Conservation (phyloP, 2,888 invertebrate species). For the Andrena camellia region DNA sequence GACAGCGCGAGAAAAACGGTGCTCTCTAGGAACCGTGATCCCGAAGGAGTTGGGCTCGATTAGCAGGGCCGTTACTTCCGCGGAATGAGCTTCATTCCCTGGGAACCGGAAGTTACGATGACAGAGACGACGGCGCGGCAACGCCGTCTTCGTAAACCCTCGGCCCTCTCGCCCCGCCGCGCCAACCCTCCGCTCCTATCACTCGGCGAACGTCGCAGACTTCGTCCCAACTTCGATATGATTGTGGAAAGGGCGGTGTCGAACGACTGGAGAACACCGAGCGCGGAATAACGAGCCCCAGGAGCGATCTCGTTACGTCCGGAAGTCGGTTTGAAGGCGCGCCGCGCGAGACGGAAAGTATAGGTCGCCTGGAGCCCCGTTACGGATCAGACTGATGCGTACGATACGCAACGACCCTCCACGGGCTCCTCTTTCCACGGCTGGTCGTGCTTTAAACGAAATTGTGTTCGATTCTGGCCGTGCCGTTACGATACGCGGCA, state of each 20-base stretch:
- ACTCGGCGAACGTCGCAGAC: not conserved
- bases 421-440: conserved; percentile 22
- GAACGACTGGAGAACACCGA: conserved; percentile 18
- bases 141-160: conserved; percentile 29
- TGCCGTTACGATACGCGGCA: conserved; percentile 48
- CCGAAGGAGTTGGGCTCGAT: conserved; percentile 70
- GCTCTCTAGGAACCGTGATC: conserved; percentile 58
- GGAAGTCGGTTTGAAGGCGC: conserved; percentile 45
- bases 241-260: not conserved
- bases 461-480: conserved; percentile 39
- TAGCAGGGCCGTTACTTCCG: conserved; percentile 71
- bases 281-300: conserved; percentile 50
- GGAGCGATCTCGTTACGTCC: conserved; percentile 50
- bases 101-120: conserved; percentile 71
- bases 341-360: conserved; percentile 39
- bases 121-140: conserved; percentile 54
- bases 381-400: conserved; percentile 36
- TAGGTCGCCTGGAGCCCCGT: conserved; percentile 20
- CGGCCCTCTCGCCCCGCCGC: conserved; percentile 10
- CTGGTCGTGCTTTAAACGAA: conserved; percentile 46
- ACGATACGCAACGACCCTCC: conserved; percentile 50
- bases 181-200: not conserved
- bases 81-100: conserved; percentile 67
- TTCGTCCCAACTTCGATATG: conserved; percentile 12
- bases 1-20: conserved; percentile 33